Conservation (phyloP, 2,797 vertebrate species). For the Anabas testudineus region DNA sequence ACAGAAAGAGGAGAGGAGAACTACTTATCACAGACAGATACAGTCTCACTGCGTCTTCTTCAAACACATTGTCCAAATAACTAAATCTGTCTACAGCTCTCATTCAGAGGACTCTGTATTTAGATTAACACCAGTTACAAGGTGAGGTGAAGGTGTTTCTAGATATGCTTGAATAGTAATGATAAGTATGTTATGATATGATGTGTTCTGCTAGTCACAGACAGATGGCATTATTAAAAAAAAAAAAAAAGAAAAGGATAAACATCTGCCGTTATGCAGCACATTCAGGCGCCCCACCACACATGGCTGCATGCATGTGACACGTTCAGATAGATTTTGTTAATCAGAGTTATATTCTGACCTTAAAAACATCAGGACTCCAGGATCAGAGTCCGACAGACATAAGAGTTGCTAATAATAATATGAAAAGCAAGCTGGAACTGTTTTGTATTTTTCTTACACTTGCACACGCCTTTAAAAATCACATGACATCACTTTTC, state of each 20-base stretch:
- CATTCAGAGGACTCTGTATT: background rate
- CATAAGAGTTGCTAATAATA: background rate
- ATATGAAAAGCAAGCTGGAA: too few relatives aligned
- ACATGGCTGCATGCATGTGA: constrained; percentile 26
- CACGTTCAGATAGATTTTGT: constrained; percentile 37
- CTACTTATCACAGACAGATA: constrained; percentile 20
- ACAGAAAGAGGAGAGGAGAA: constrained; percentile 15
- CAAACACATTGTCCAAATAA: constrained; percentile 2
- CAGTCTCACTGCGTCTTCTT: constrained; percentile 14
- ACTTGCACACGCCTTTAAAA: too few relatives aligned
- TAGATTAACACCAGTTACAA: background rate
- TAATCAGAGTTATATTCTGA: constrained; percentile 26
- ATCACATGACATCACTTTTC: background rate
- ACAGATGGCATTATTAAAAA: constrained; percentile 25
- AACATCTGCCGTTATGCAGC: constrained; percentile 35
- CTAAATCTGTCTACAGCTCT: constrained; percentile 5
- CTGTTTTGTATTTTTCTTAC: too few relatives aligned
- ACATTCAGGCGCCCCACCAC: constrained; percentile 25
- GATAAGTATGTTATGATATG: constrained; percentile 1
- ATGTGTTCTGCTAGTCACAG: constrained; percentile 4
- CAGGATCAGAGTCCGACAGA: background rate
- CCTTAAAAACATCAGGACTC: constrained; percentile 18
- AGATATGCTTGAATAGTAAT: background rate
- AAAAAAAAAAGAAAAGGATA: background rate
- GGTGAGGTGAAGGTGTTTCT: constrained; percentile 15